phyloP scores from a whole-genome alignment of 2,888 invertebrate species.

The Crocallis elinguaria region DNA sequence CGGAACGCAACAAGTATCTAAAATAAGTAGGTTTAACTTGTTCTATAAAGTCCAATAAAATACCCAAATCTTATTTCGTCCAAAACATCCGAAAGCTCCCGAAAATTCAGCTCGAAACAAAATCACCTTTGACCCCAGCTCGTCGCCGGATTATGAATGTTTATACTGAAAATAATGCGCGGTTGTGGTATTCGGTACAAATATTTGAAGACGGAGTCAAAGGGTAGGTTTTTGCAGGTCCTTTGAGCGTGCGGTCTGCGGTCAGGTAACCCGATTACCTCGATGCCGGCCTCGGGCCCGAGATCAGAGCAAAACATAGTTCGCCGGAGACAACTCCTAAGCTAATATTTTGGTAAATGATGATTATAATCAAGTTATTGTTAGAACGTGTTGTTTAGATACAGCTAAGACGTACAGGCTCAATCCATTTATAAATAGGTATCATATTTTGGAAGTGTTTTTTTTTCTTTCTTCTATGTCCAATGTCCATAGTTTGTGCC shows the following conservation, averaged over 20 bases:
- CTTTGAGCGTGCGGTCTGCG: conserved; percentile 77
- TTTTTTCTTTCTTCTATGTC: too few relatives aligned
- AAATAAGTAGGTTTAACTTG: neutral
- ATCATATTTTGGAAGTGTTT: too few relatives aligned
- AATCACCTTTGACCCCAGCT: conserved; percentile 64
- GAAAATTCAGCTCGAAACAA: conserved; percentile 47
- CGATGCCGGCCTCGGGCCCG: conserved; percentile 35
- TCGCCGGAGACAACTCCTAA: conserved; percentile 16
- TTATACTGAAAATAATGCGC: conserved; percentile 81
- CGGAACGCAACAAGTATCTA: too few relatives aligned
- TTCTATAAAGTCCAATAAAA: neutral
- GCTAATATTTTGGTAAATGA: conserved; percentile 16
- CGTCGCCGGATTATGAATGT: conserved; percentile 75
- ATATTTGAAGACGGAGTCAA: conserved; percentile 81
- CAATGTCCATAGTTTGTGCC: too few relatives aligned
- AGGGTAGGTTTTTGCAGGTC: conserved; percentile 78
- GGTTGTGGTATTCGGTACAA: conserved; percentile 74
- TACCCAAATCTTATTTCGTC: conserved; percentile 5
- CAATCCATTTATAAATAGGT: too few relatives aligned
- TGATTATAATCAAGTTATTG: conserved; percentile 11
- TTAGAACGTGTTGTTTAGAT: neutral
- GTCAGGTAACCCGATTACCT: conserved; percentile 79
- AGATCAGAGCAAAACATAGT: conserved; percentile 41
- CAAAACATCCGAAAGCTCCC: conserved; percentile 41
- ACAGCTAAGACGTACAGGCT: neutral